Evolutionary conservation across 2,113 vertebrate genomes (phyloP), one percentile per base, ranked within the genome.

Genomic region (Scortum barcoo): DNA sequence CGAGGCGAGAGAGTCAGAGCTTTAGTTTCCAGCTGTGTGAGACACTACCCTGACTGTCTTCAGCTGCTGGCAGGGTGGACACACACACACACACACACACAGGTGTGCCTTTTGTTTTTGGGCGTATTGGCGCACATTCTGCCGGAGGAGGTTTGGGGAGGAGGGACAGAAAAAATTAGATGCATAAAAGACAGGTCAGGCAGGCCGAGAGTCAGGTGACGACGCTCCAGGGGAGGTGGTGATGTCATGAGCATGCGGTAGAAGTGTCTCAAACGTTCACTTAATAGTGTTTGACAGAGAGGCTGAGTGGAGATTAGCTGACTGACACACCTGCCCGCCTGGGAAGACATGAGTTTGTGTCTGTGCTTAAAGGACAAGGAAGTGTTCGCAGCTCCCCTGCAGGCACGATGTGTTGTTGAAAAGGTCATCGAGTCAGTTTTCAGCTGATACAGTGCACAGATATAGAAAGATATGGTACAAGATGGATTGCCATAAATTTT

Each of bases 51-150:
- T 17, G 11, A 19, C 0, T 63, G 33, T 26, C 30, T 51, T 51
- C 13, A 24, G 38, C 2, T 19, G 57, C 16, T 58, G 20, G 12
- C 63, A 71, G 80, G 85, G 87, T 66, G 79, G 69, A 60, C 42
- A 30, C 0, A 36, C 33, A 36, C 33, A 36, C 33, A 36, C 33
- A 36, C 38, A 14, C 66, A 42, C 19, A 61, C 1, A 75, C 77
- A 75, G 88, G 89, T 81, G 82, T 79, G 83, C 11, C 73, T 62
- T 86, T 86, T 77, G 33, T 76, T 86, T 86, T 71, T 8, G 11
- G n/a, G 9, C 30, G 19, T 56, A 68, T 84, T 4, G 0, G 20
- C 17, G 42, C 69, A 56, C 17, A 78, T 44, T 40, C 61, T 57
- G 51, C 40, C 44, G 12, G 6, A 26, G 26, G 56, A n/a, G 33